Evolutionary conservation across 2,888 invertebrate species (phyloP).

Genomic region (Athripsodes cinereus): DNA sequence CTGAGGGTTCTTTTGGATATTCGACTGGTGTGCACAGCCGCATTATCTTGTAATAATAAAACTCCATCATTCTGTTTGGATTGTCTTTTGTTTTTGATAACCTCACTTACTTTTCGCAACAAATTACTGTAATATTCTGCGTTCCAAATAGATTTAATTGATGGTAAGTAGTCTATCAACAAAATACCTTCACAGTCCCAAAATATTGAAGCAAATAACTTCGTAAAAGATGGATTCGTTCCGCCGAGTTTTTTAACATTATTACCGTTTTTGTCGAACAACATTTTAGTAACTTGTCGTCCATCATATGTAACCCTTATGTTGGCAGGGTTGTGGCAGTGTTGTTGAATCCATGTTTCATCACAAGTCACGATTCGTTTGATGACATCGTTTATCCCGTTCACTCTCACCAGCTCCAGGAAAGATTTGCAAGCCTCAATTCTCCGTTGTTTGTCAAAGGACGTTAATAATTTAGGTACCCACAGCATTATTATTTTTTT

Average conservation of each 20-base stretch:
- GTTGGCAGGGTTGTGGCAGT: too few relatives aligned
- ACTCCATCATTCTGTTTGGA: not conserved
- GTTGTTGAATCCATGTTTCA: not conserved
- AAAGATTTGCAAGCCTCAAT: not conserved
- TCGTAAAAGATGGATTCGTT: not conserved
- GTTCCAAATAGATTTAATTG: not conserved
- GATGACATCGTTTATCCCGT: not conserved
- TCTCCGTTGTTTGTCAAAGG: not conserved
- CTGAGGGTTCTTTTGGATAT: not conserved
- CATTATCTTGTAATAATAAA: constrained; percentile 3
- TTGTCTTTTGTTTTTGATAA: not conserved
- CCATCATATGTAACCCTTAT: not conserved
- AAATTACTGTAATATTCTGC: not conserved
- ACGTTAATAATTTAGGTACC: not conserved
- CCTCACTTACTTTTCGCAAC: not conserved
- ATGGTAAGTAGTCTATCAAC: not conserved
- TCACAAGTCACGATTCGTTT: not conserved
- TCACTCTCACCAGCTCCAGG: not conserved
- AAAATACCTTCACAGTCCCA: not conserved
- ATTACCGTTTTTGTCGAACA: not conserved
- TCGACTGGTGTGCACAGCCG: not conserved
- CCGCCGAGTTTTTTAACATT: not conserved
- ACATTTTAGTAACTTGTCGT: not conserved
- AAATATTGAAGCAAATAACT: not conserved
- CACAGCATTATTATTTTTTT: not conserved